These are phyloP conservation scores for Tetragnatha montana DNA, from an alignment of 2,888 invertebrate species.

Conservation along the genomic window DNA sequence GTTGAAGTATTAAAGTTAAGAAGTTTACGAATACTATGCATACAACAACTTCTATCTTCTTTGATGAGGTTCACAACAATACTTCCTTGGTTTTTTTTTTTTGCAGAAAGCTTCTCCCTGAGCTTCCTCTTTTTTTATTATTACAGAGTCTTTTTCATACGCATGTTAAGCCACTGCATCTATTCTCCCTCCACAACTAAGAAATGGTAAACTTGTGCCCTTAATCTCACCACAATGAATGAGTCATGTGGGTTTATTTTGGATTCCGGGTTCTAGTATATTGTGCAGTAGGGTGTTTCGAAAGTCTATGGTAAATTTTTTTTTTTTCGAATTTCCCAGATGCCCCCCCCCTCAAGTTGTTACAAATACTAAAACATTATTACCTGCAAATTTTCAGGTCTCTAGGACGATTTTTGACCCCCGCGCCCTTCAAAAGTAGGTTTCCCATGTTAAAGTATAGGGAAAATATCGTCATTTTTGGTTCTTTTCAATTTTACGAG, in stretches of 20 bases:
- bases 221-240: not conserved
- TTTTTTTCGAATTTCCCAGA: too few relatives aligned
- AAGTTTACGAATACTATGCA: slow-evolving; percentile 17
- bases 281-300: too few relatives aligned
- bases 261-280: not conserved
- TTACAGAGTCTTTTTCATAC: not conserved
- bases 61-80: slow-evolving; percentile 12
- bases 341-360: too few relatives aligned
- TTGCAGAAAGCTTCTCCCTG: not conserved
- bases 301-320: too few relatives aligned
- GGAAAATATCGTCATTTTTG: too few relatives aligned
- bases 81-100: not conserved
- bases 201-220: not conserved
- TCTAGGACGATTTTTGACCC: too few relatives aligned
- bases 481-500: too few relatives aligned
- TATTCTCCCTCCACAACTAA: not conserved
- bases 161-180: not conserved
- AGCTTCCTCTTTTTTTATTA: not conserved
- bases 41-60: not conserved
- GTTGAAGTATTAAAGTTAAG: not conserved
- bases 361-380: too few relatives aligned
- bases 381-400: too few relatives aligned
- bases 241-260: not conserved
- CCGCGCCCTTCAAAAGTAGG: too few relatives aligned
- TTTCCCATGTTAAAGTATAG: too few relatives aligned